A percentile compares a stretch with the other conserved stretches of the same genome.
Conservation (phyloP, 2,888 invertebrate species). For the Phalera bucephala region DNA sequence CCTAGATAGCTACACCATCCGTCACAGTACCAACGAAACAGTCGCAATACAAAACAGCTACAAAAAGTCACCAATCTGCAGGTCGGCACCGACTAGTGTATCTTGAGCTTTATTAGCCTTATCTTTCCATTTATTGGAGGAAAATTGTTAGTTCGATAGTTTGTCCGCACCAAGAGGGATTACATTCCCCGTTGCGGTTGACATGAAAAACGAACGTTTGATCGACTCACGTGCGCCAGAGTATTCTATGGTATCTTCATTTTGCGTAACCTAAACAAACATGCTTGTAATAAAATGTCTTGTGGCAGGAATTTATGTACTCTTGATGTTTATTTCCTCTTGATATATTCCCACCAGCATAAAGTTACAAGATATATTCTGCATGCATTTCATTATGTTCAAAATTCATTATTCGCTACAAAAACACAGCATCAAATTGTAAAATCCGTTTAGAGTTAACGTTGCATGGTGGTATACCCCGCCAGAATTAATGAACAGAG, state of each 20-base stretch:
- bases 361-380: too few relatives aligned
- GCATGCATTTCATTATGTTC: too few relatives aligned
- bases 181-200: constrained; percentile 18
- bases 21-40: neutral
- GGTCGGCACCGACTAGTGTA: constrained; percentile 19
- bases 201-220: constrained; percentile 27
- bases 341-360: too few relatives aligned
- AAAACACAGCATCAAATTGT: too few relatives aligned
- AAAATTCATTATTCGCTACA: too few relatives aligned
- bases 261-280: constrained; percentile 27
- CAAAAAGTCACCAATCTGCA: constrained; percentile 11
- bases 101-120: constrained; percentile 3
- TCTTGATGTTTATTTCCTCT: constrained; percentile 1
- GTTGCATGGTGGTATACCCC: constrained; percentile 28
- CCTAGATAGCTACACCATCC: neutral
- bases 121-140: constrained; percentile 30
- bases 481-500: constrained; percentile 42
- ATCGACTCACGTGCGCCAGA: too few relatives aligned
- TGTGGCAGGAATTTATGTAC: constrained; percentile 1
- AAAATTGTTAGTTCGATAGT: constrained; percentile 32
- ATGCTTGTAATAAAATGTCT: constrained; percentile 6
- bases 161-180: constrained; percentile 21
- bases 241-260: too few relatives aligned
- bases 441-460: constrained; percentile 29
- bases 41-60: constrained; percentile 13